Base-by-base conservation (phyloP, 2,888 invertebrate genomes). In the Synergus gifuensis region DNA sequence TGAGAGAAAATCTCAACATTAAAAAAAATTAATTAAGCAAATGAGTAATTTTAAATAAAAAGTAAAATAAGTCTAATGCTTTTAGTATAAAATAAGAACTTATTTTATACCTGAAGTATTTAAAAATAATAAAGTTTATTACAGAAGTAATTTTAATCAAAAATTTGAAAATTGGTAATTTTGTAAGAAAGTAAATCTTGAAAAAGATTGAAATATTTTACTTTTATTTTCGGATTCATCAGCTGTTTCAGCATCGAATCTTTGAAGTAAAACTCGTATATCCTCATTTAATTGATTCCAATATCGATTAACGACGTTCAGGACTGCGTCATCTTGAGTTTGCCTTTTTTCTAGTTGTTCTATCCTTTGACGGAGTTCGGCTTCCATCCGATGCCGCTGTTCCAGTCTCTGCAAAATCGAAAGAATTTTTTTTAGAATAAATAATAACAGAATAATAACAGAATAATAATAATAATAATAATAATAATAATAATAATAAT, bases 281-380 rank as follows among this genome's bases (percentile, higher is more conserved):
- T 99, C 99, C 93, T 99, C 99, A 93, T 99, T 99, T 44, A 99
- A 94, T 92, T 98, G 96, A 93, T 98, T 98, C 98, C 98, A 98
- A 92, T 98, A 98, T 60, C 98, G 95, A 93, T 99, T 99, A 11
- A 99, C 98, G 78, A 99, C 98, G 93, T 98, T 99, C 8, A 99
- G 94, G 46, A 99, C 98, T 46, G 98, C 98, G 93, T 99, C 99
- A 92, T 99, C 99, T 91, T 98, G 98, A 11, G 97, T 98, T 92
- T 98, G 98, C 1, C 98, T 94, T 91, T 98, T 98, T 90, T 98
- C 98, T 81, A 98, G 92, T 91, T 98, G 98, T 91, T 98, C 98
- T 85, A 98, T 98, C 83, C 98, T 94, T 81, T 97, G 96, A n/a
- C 98, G 94, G 80, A 97, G 93, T 89, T 98, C 98, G 0, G 96